phyloP scores from a whole-genome alignment of 2,888 invertebrate genomes.

The Pristionchus arcanus region DNA sequence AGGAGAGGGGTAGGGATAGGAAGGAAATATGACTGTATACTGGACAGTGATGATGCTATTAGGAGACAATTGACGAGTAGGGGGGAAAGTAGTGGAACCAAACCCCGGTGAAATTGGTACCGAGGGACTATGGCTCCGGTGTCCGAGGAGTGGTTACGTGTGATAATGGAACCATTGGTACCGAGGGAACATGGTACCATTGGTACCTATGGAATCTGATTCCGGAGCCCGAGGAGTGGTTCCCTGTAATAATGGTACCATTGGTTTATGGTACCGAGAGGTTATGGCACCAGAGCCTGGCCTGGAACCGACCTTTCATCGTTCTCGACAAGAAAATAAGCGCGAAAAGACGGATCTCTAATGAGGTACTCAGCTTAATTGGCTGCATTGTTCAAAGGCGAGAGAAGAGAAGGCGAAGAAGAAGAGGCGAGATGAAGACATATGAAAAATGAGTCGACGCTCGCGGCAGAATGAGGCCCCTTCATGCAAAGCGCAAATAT shows the following conservation, averaged over 20 bases:
- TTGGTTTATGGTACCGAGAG: background rate
- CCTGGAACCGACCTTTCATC: background rate
- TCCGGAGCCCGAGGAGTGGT: too few species aligned
- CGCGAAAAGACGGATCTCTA: background rate
- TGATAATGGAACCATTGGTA: too few species aligned
- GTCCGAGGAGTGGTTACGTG: background rate
- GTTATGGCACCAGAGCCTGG: background rate
- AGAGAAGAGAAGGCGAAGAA: background rate
- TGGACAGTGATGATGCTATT: constrained; percentile 7
- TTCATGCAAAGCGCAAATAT: constrained; percentile 5
- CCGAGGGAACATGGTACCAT: too few species aligned
- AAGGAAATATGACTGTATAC: constrained; percentile 6
- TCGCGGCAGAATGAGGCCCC: background rate
- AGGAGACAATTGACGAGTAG: background rate
- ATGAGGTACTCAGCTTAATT: constrained; percentile 28
- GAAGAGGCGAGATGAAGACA: background rate
- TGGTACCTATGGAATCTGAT: too few species aligned
- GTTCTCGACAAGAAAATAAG: background rate
- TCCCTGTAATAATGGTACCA: background rate
- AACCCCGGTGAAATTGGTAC: background rate
- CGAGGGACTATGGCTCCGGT: background rate
- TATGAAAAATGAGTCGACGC: constrained; percentile 1
- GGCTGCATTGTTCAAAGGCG: constrained; percentile 9
- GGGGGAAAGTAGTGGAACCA: constrained; percentile 30
- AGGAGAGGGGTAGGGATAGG: background rate